Conservation (phyloP, 2,113 vertebrate species). For the Phyllopteryx taeniolatus region DNA sequence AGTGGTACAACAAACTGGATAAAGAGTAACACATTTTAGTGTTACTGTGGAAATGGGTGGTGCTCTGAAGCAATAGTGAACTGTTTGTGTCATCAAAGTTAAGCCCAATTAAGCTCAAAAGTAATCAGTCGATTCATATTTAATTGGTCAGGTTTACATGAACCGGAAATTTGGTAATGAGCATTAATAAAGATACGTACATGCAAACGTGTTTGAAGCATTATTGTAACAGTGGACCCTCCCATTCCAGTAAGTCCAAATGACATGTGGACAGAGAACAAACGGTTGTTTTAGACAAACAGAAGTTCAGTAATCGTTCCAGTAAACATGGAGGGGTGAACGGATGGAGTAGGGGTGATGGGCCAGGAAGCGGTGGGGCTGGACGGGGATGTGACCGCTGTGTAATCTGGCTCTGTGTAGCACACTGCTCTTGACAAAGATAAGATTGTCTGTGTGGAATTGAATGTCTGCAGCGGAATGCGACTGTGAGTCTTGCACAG, state of each 20-base stretch:
- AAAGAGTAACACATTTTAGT: constrained; percentile 10
- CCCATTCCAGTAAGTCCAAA: not conserved
- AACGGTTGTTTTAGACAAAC: not conserved
- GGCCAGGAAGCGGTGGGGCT: constrained; percentile 7
- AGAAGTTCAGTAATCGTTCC: not conserved
- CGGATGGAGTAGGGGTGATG: not conserved
- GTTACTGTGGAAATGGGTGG: not conserved
- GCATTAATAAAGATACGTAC: no score
- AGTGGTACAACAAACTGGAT: constrained; percentile 5
- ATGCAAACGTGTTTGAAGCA: no score
- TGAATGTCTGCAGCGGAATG: constrained; percentile 51
- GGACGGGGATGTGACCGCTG: constrained; percentile 31
- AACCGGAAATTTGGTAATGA: no score
- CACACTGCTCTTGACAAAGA: constrained; percentile 38
- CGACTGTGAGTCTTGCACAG: constrained; percentile 8
- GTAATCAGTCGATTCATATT: no score
- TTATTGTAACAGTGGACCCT: not conserved
- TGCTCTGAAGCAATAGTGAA: not conserved
- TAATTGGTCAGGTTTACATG: no score
- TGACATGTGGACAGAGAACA: not conserved
- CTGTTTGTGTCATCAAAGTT: not conserved
- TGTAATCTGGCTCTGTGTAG: constrained; percentile 26
- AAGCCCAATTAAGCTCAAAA: not conserved
- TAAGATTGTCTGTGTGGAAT: constrained; percentile 25
- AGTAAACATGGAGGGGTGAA: not conserved